A percentile compares a stretch with the other conserved stretches of the same genome.
Conservation (phyloP, 2,113 vertebrate species). For the Eudorcas thomsonii region DNA sequence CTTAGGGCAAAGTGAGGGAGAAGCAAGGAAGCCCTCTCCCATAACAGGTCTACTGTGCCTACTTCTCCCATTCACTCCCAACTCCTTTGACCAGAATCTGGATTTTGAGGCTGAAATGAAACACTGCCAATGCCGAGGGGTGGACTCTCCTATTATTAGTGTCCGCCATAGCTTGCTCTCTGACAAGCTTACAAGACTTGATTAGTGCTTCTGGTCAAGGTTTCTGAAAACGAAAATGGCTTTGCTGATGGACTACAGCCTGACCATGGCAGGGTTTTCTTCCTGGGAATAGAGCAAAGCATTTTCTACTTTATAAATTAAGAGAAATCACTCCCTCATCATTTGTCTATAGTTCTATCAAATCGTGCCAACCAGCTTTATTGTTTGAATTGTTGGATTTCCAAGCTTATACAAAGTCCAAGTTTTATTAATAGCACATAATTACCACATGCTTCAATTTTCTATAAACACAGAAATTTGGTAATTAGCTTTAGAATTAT, state of each 20-base stretch:
- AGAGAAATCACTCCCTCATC: slow-evolving; percentile 32
- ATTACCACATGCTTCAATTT: slow-evolving; percentile 65
- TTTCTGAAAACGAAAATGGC: neutral
- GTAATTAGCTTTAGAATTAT: slow-evolving; percentile 73
- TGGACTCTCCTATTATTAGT: neutral
- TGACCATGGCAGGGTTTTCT: neutral
- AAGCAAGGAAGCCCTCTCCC: neutral
- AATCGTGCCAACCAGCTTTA: slow-evolving; percentile 48
- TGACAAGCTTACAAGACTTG: neutral
- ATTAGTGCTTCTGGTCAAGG: neutral
- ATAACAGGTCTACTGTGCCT: too few relatives aligned
- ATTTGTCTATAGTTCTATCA: slow-evolving; percentile 42
- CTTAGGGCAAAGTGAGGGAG: neutral
- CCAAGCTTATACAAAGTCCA: slow-evolving; percentile 52
- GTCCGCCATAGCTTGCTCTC: neutral
- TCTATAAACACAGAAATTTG: slow-evolving; percentile 73
- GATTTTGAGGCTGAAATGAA: neutral
- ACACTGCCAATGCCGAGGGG: too few relatives aligned
- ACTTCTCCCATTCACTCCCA: neutral
- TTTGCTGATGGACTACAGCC: neutral
- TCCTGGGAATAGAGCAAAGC: slow-evolving; percentile 22
- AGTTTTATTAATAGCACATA: slow-evolving; percentile 72
- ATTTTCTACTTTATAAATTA: slow-evolving; percentile 52
- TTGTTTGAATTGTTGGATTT: slow-evolving; percentile 53
- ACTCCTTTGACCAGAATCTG: neutral